phyloP scores from a whole-genome alignment of 2,113 vertebrate species.

The Anolis carolinensis region DNA sequence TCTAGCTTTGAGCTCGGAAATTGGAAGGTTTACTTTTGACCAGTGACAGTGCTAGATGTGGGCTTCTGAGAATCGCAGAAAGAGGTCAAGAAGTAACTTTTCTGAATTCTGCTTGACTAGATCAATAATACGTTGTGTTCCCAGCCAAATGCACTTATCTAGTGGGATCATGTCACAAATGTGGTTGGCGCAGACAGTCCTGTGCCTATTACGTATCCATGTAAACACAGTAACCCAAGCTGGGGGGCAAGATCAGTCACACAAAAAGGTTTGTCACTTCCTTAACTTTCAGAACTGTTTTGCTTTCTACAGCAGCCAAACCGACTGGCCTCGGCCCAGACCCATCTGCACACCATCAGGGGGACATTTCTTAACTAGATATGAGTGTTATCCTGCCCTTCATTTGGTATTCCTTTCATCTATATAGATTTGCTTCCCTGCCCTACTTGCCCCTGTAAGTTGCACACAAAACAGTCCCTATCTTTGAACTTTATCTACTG shows the following conservation, averaged over 20 bases:
- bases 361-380: conserved; percentile 55
- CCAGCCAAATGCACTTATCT: not conserved
- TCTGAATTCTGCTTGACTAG: not conserved
- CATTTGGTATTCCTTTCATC: conserved; percentile 37
- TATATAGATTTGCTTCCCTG: conserved; percentile 54
- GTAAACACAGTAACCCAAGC: not conserved
- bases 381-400: conserved; percentile 45
- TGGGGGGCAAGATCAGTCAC: not conserved
- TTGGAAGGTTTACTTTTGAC: too few species aligned
- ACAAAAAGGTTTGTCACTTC: conserved; percentile 24
- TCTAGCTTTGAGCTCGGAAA: not conserved
- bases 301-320: conserved; percentile 36
- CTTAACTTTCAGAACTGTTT: conserved; percentile 27
- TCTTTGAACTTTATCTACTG: conserved; percentile 50
- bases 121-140: not conserved
- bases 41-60: too few species aligned
- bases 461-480: conserved; percentile 34
- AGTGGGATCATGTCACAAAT: not conserved
- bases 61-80: too few species aligned
- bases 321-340: conserved; percentile 35
- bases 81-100: too few species aligned
- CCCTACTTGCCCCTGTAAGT: conserved; percentile 45
- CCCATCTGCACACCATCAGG: conserved; percentile 45
- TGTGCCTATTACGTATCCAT: not conserved
- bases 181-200: not conserved